Evolutionary conservation across 2,113 vertebrate species (phyloP).

Genomic region (Zosterops borbonicus): DNA sequence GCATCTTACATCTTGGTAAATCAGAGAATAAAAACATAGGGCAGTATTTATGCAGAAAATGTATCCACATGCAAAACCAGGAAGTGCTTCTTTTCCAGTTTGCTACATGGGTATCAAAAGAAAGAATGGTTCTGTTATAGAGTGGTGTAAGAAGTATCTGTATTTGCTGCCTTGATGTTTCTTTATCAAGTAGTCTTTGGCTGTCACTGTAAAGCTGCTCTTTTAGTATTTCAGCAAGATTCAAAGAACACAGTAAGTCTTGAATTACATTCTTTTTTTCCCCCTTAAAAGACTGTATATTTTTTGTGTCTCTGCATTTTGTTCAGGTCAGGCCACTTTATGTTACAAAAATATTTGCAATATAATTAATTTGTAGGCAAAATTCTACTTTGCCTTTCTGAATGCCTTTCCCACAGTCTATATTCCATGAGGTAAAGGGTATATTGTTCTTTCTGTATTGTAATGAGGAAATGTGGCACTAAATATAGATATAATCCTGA

Average conservation of each 20-base stretch:
- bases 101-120: neutral
- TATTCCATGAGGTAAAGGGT: neutral
- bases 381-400: neutral
- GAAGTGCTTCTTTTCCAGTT: neutral
- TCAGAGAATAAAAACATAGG: neutral
- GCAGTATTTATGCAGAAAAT: neutral
- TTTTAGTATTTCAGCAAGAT: neutral
- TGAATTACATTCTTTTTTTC: neutral
- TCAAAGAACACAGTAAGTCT: neutral
- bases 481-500: conserved; percentile 14
- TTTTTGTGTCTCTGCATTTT: neutral
- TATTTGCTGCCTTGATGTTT: neutral
- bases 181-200: neutral
- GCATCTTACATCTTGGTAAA: neutral
- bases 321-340: neutral
- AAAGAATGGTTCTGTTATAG: neutral
- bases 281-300: neutral
- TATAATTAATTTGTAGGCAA: neutral
- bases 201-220: neutral
- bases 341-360: neutral
- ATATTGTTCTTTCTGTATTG: conserved; percentile 9
- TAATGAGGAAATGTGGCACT: neutral
- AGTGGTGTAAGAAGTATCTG: neutral
- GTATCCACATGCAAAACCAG: neutral
- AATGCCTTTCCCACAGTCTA: neutral